Conservation (phyloP, 1,140 invertebrate genomes). For the Calliopsis andreniformis region DNA sequence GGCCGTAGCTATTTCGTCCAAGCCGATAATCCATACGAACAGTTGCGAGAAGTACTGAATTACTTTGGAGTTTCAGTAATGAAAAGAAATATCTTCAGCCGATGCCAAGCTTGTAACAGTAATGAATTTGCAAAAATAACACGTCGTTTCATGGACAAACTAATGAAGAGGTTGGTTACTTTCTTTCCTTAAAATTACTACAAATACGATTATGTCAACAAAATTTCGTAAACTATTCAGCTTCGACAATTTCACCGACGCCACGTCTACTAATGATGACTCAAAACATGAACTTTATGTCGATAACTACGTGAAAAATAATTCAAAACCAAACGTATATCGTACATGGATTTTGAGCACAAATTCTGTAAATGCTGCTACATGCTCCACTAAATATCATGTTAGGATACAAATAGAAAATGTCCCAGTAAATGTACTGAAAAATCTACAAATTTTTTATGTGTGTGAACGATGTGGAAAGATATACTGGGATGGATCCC, state of each 20-base stretch:
- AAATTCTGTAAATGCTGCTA: conserved; percentile 73
- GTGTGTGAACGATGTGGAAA: conserved; percentile 86
- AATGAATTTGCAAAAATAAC: conserved; percentile 82
- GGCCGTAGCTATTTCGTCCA: conserved; percentile 82
- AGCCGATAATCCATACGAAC: conserved; percentile 77
- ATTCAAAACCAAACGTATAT: conserved; percentile 36
- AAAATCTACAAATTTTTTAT: conserved; percentile 82
- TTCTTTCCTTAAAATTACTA: neutral
- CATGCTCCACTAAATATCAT: conserved; percentile 76
- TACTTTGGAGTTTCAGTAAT: conserved; percentile 85
- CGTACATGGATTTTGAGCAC: conserved; percentile 68
- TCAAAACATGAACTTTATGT: no score
- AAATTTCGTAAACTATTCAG: conserved; percentile 35
- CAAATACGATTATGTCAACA: neutral
- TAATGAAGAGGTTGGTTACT: conserved; percentile 67
- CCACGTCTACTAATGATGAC: neutral
- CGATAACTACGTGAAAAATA: neutral
- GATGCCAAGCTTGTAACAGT: conserved; percentile 86
- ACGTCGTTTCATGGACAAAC: conserved; percentile 77
- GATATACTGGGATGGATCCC: conserved; percentile 85
- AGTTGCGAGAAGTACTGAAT: conserved; percentile 84
- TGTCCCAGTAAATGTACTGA: conserved; percentile 79
- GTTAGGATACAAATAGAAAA: conserved; percentile 81
- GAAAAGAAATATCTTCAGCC: conserved; percentile 85
- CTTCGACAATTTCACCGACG: conserved; percentile 15